These are phyloP conservation scores for Lissocephala sabroskyi DNA, from an alignment of 2,888 invertebrate genomes.

Conservation along the genomic window DNA sequence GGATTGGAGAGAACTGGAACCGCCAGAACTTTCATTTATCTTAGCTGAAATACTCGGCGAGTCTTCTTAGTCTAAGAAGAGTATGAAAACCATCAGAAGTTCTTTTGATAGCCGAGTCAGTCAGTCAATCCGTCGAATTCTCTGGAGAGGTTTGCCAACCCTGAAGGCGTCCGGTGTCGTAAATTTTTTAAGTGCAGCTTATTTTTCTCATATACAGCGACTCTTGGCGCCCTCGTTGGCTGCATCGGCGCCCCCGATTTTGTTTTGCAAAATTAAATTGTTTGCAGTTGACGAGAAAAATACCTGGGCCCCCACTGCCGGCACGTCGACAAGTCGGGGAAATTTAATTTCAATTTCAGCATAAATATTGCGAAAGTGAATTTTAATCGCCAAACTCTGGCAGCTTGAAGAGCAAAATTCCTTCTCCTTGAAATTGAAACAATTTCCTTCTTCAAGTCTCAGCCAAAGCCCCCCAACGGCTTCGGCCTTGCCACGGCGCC, in stretches of 20 bases:
- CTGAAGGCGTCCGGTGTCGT: no score
- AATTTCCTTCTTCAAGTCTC: slow-evolving; percentile 39
- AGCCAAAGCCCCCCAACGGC: no score
- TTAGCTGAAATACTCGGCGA: no score
- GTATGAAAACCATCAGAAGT: no score
- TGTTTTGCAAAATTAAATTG: slow-evolving; percentile 56
- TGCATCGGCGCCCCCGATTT: slow-evolving; percentile 34
- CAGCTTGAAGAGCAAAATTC: no score
- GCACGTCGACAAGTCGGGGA: slow-evolving; percentile 39
- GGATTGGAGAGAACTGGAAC: no score
- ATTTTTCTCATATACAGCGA: slow-evolving; percentile 26
- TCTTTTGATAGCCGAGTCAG: background rate
- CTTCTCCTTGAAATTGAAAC: slow-evolving; percentile 56
- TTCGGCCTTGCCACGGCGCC: no score
- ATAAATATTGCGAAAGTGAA: slow-evolving; percentile 61
- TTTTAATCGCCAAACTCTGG: slow-evolving; percentile 43
- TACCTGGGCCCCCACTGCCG: slow-evolving; percentile 3
- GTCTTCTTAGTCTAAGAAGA: no score
- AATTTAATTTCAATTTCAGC: slow-evolving; percentile 59
- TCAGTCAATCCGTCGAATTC: slow-evolving; percentile 39
- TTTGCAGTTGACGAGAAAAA: slow-evolving; percentile 38
- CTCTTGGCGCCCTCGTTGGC: no score
- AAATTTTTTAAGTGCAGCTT: slow-evolving; percentile 57
- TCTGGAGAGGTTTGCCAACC: no score
- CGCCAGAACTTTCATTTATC: no score